Evolutionary conservation across 2,113 vertebrate genomes (phyloP), one percentile per base, ranked within the genome.

Genomic region (Chaetorhynchus papuensis): DNA sequence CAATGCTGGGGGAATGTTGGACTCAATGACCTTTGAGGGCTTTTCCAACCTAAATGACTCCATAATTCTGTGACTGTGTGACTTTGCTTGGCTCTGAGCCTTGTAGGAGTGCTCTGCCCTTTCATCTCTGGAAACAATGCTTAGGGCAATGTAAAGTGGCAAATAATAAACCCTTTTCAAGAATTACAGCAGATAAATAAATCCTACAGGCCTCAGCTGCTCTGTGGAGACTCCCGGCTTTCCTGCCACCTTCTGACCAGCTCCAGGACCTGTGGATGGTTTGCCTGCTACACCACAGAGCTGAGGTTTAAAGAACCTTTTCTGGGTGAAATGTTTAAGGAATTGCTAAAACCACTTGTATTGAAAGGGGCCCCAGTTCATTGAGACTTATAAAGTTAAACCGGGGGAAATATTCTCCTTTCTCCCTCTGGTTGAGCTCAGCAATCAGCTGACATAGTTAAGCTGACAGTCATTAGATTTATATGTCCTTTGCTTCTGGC

Each of bases 401-500:
- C 33, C 66, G 59, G 42, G 35, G 70, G 78, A 22, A 75, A 8
- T 30, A 39, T 83, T 68, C 91, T 91, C 57, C 78, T 87, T 76
- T 88, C 64, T 28, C 42, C 42, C 66, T 83, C 59, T 26, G 50
- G 57, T 4, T 84, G 78, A 93, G 74, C 87, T 80, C 90, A 94
- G 87, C 59, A 89, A 74, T 96, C 94, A 96, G 95, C 96, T 97
- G 96, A 95, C 93, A 96, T 87, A 88, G 90, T 94, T 96, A 96
- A 79, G 70, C 71, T 95, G 91, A 90, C 87, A 90, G 84, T 90
- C 85, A 87, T 57, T 90, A 93, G 88, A 93, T 94, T 95, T 90
- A 77, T 90, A 26, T 90, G 95, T 33, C 90, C 94, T 85, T 83
- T 90, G 54, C 94, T 87, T 42, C 90, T 96, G 90, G 87, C 93